Conservation (phyloP, 1,140 invertebrate species). For the Lucilia cuprina region DNA sequence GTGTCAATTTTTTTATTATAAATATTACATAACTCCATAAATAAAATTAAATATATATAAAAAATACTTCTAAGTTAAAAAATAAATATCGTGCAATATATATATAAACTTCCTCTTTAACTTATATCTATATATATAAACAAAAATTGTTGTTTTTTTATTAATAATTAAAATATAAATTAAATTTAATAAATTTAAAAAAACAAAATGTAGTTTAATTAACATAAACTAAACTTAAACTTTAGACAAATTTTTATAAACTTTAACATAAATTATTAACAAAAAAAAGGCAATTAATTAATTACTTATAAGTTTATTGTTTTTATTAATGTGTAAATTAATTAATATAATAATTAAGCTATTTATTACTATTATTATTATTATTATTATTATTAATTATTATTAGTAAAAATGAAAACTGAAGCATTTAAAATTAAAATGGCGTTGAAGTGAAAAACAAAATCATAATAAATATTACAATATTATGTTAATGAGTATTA, state of each 20-base stretch:
- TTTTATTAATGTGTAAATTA: neutral
- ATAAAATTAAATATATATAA: neutral
- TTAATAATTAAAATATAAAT: neutral
- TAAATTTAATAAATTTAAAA: neutral
- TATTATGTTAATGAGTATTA: no score
- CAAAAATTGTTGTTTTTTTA: no score
- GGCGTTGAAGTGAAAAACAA: no score
- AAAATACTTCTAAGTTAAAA: neutral
- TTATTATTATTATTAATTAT: no score
- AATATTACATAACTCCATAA: no score
- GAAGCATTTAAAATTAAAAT: no score
- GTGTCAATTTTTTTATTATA: no score
- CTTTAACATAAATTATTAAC: neutral
- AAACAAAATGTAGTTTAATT: neutral
- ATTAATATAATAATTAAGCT: neutral
- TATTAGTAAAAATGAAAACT: no score
- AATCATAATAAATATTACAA: no score
- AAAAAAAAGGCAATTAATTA: neutral
- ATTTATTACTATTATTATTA: neutral
- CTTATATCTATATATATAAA: no score
- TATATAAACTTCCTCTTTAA: neutral
- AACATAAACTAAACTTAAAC: neutral
- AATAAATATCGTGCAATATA: neutral
- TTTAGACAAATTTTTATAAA: neutral
- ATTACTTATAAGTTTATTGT: neutral